Conservation (phyloP, 2,113 vertebrate genomes). For the Crotalus viridis region DNA sequence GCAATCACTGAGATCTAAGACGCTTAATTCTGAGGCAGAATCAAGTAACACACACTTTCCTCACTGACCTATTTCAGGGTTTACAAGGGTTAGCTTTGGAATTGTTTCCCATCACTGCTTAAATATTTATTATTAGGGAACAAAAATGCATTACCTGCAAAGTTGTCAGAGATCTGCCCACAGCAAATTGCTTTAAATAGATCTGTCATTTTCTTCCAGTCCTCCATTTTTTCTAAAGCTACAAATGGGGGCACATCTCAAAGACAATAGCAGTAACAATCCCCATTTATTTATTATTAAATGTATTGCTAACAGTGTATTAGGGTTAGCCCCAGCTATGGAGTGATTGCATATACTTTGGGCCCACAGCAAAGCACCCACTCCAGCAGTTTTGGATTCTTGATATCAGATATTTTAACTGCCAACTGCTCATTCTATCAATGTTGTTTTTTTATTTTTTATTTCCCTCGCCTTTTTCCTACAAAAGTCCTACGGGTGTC, state of each 20-base stretch:
- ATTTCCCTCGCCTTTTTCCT: not conserved
- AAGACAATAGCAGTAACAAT: not conserved
- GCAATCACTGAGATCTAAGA: not conserved
- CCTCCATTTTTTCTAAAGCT: too few relatives aligned
- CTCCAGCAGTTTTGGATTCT: not conserved
- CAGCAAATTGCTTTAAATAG: not conserved
- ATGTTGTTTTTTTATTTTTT: not conserved
- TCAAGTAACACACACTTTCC: conserved; percentile 22
- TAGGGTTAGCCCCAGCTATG: not conserved
- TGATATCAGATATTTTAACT: not conserved
- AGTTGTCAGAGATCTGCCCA: not conserved
- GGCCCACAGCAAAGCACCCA: not conserved
- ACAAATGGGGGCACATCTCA: not conserved
- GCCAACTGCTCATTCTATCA: not conserved
- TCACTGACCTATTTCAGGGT: not conserved
- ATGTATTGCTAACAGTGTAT: not conserved
- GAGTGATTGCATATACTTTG: not conserved
- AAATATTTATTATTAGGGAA: not conserved
- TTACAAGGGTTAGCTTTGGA: not conserved
- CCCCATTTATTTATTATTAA: not conserved
- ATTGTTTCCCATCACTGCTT: conserved; percentile 9
- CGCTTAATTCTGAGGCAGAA: conserved; percentile 1
- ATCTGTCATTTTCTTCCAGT: not conserved
- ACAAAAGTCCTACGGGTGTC: not conserved
- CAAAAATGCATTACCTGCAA: not conserved